A percentile compares a stretch with the other conserved stretches of the same genome.
These are phyloP conservation scores for Pao palembangensis DNA, from an alignment of 2,113 vertebrate species.

Conservation along the genomic window DNA sequence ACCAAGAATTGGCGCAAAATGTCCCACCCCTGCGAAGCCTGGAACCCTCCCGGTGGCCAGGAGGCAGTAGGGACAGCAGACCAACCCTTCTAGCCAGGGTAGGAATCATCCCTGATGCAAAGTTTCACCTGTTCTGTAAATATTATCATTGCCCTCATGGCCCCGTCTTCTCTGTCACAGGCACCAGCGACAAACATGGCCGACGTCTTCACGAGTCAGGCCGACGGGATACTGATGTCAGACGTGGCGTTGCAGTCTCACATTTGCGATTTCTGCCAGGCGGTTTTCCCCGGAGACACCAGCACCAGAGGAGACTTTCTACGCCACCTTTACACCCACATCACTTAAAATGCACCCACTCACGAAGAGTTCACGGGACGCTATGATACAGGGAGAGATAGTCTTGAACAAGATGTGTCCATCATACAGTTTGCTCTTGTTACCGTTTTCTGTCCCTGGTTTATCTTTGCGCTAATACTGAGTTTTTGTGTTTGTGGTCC, in stretches of 20 bases:
- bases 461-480: too few species aligned
- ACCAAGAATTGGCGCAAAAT: neutral
- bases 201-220: conserved; percentile 14
- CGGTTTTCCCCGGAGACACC: conserved; percentile 66
- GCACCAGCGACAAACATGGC: conserved; percentile 54
- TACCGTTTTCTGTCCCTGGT: too few species aligned
- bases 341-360: conserved; percentile 47
- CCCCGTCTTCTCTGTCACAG: conserved; percentile 49
- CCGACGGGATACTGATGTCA: conserved; percentile 35
- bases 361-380: too few species aligned
- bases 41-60: neutral
- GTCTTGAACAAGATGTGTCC: too few species aligned
- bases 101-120: neutral
- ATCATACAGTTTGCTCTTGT: too few species aligned
- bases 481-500: too few species aligned
- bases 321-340: conserved; percentile 70
- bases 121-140: neutral
- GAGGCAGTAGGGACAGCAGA: conserved; percentile 2
- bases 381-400: too few species aligned
- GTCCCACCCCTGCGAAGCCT: neutral
- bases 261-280: conserved; percentile 78
- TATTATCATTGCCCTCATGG: neutral
- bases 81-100: conserved; percentile 9
- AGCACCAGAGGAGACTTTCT: conserved; percentile 70
- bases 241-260: conserved; percentile 68